Evolutionary conservation across 2,797 vertebrate species (phyloP).

Genomic region (Myotis vivesi): DNA sequence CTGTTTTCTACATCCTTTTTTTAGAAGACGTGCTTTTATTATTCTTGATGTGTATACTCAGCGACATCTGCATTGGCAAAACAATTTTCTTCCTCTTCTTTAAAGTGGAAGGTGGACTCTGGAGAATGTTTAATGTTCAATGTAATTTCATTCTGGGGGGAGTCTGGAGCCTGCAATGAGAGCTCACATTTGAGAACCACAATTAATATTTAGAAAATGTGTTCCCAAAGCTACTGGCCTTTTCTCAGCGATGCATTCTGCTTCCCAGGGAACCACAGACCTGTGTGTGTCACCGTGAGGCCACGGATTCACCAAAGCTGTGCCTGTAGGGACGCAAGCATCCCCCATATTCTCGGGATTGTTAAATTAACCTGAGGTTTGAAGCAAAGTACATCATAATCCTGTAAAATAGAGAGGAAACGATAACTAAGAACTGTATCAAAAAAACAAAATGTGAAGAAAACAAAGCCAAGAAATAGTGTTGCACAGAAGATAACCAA

Average conservation of each 20-base stretch:
- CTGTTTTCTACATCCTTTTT: conserved; percentile 45
- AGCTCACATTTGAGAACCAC: conserved; percentile 82
- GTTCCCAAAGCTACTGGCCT: conserved; percentile 56
- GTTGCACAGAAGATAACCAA: neutral
- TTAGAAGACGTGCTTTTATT: conserved; percentile 37
- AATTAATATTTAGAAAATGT: conserved; percentile 80
- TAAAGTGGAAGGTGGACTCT: conserved; percentile 79
- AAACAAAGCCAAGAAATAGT: neutral
- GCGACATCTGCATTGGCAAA: conserved; percentile 63
- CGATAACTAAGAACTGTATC: neutral
- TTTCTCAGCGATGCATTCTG: neutral
- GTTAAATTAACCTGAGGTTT: neutral
- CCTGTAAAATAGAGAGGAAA: neutral
- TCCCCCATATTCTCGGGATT: neutral
- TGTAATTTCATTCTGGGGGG: conserved; percentile 82
- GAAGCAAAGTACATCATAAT: neutral
- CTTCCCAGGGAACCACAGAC: neutral
- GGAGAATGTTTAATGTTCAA: conserved; percentile 80
- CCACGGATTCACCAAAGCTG: neutral
- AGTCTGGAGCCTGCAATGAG: conserved; percentile 82
- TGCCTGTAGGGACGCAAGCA: neutral
- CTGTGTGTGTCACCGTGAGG: neutral
- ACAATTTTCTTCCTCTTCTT: conserved; percentile 64
- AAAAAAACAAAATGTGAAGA: neutral
- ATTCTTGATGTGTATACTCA: conserved; percentile 11